Evolutionary conservation across 2,113 vertebrate species (phyloP).

Genomic region (Diadophis punctatus): DNA sequence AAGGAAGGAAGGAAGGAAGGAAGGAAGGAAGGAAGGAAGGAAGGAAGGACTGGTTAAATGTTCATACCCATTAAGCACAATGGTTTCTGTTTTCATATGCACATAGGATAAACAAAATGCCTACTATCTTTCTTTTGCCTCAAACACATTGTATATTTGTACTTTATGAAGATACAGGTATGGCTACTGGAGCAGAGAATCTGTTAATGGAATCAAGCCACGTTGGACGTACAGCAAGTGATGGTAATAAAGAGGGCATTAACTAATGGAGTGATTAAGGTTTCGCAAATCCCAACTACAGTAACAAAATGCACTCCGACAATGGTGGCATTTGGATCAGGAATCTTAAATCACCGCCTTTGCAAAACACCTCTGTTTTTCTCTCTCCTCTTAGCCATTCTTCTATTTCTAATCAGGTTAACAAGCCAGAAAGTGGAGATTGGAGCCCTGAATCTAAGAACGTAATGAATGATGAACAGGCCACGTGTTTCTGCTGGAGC

Average conservation of each 20-base stretch:
- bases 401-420: slow-evolving; percentile 41
- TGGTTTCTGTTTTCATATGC: not conserved
- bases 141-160: not conserved
- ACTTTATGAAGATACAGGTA: not conserved
- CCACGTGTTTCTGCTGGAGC: slow-evolving; percentile 20
- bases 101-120: not conserved
- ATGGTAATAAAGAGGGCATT: slow-evolving; percentile 53
- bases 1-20: too few species aligned
- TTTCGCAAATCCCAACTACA: slow-evolving; percentile 19
- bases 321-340: not conserved
- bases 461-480: slow-evolving; percentile 52
- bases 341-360: slow-evolving; percentile 49
- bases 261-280: slow-evolving; percentile 55
- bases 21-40: too few species aligned
- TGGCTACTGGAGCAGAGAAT: not conserved
- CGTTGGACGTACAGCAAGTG: slow-evolving; percentile 7
- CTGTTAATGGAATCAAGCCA: not conserved
- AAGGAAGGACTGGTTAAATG: too few species aligned
- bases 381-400: slow-evolving; percentile 46
- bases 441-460: slow-evolving; percentile 40
- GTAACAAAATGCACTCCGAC: slow-evolving; percentile 38
- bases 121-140: not conserved
- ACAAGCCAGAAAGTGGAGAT: slow-evolving; percentile 32
- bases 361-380: slow-evolving; percentile 42
- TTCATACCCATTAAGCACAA: not conserved